These are phyloP conservation scores for Venusia cambrica DNA, from an alignment of 2,888 invertebrate species.

Conservation along the genomic window DNA sequence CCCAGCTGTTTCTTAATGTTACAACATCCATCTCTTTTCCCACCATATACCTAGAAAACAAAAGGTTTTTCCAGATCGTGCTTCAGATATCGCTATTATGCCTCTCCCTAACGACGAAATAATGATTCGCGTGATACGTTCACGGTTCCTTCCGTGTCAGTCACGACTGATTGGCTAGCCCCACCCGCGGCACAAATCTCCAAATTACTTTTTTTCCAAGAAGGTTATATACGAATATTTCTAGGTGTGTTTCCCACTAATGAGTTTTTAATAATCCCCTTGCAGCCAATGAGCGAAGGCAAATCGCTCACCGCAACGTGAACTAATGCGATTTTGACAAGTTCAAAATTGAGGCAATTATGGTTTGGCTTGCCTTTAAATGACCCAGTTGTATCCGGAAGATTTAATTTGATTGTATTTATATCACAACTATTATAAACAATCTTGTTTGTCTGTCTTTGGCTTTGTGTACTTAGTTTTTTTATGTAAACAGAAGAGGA, in stretches of 20 bases:
- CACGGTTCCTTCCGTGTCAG: constrained; percentile 74
- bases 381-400: constrained; percentile 59
- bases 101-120: constrained; percentile 75
- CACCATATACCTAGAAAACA: constrained; percentile 33
- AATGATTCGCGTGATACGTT: constrained; percentile 75
- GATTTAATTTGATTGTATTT: constrained; percentile 37
- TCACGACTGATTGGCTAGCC: constrained; percentile 66
- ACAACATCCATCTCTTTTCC: constrained; percentile 27
- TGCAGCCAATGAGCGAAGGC: constrained; percentile 70
- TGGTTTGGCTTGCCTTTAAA: constrained; percentile 70
- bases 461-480: constrained; percentile 31
- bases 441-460: constrained; percentile 22
- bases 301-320: constrained; percentile 56
- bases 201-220: constrained; percentile 73
- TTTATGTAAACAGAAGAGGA: constrained; percentile 37
- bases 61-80: constrained; percentile 47
- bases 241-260: constrained; percentile 73
- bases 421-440: constrained; percentile 4
- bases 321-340: constrained; percentile 80
- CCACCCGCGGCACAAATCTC: constrained; percentile 63
- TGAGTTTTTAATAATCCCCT: constrained; percentile 77
- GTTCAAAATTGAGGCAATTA: constrained; percentile 77
- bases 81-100: constrained; percentile 58
- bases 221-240: constrained; percentile 53
- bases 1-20: constrained; percentile 22